Evolutionary conservation across 35 echinoderm and acorn worm species (phyloP).

Genomic region (Strongylocentrotus purpuratus): DNA sequence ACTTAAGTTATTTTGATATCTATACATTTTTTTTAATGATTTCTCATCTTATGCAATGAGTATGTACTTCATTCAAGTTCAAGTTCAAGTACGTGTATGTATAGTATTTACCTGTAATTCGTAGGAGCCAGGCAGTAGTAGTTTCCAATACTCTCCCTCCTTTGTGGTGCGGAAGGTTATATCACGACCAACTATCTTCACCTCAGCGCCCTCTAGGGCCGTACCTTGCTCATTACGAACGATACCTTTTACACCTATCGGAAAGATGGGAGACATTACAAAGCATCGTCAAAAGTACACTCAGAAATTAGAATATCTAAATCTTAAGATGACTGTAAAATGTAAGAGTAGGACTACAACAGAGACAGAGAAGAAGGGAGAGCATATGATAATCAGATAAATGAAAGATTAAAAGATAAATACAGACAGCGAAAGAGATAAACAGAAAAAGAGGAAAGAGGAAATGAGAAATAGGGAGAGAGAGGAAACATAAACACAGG

Average conservation of each 20-base stretch:
- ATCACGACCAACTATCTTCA: conserved; percentile 62
- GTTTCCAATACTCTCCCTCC: conserved; percentile 77
- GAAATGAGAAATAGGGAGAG: not conserved
- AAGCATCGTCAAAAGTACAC: no score
- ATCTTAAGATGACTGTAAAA: not conserved
- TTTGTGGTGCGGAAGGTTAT: conserved; percentile 50
- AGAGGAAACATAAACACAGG: not conserved
- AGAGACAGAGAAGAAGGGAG: not conserved
- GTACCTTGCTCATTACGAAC: conserved; percentile 42
- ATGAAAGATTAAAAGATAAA: no score
- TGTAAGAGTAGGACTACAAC: not conserved
- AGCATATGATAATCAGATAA: not conserved
- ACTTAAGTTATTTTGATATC: no score
- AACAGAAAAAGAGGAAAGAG: no score
- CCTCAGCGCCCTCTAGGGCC: conserved; percentile 57
- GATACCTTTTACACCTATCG: conserved; percentile 75
- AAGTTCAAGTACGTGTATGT: not conserved
- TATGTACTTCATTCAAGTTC: not conserved
- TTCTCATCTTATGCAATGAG: no score
- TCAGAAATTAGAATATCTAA: no score
- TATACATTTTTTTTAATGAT: no score
- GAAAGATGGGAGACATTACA: not conserved
- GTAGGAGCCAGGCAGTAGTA: conserved; percentile 81
- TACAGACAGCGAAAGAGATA: no score
- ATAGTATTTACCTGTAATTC: conserved; percentile 59